These are phyloP conservation scores for Chunga burmeisteri DNA, from an alignment of 2,113 vertebrate genomes.

Conservation along the genomic window DNA sequence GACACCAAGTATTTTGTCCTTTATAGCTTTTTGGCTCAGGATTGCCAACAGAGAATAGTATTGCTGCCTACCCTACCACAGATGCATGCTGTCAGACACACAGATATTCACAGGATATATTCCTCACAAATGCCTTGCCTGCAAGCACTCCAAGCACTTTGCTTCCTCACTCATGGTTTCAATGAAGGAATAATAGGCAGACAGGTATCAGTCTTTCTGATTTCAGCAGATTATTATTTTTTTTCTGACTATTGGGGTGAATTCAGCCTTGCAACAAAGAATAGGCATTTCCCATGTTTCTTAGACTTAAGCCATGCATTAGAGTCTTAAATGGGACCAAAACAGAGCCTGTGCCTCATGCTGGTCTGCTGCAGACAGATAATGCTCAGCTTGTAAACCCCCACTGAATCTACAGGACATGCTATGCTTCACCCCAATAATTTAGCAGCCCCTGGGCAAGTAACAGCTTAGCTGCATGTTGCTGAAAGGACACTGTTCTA, in stretches of 20 bases:
- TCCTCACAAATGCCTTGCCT: not conserved
- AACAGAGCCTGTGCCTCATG: not conserved
- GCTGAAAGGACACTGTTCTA: not conserved
- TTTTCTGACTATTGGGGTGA: not conserved
- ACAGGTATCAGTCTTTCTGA: not conserved
- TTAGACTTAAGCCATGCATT: not conserved
- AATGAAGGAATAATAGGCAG: not conserved
- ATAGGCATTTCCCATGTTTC: not conserved
- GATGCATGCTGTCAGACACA: not conserved
- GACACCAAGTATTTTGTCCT: not conserved
- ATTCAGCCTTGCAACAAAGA: not conserved
- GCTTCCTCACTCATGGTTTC: not conserved
- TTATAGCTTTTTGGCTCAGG: not conserved
- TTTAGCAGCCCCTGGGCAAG: conserved; percentile 2
- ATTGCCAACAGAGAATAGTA: not conserved
- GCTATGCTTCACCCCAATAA: not conserved
- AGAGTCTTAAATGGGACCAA: not conserved
- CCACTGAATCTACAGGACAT: not conserved
- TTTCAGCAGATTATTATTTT: conserved; percentile 6
- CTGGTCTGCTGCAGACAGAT: not conserved
- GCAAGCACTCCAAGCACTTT: not conserved
- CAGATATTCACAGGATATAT: not conserved
- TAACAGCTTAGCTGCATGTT: not conserved
- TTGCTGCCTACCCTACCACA: rapidly evolving
- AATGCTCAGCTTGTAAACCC: not conserved